Conservation (phyloP, 2,797 vertebrate genomes). For the Megalops cyprinoides region DNA sequence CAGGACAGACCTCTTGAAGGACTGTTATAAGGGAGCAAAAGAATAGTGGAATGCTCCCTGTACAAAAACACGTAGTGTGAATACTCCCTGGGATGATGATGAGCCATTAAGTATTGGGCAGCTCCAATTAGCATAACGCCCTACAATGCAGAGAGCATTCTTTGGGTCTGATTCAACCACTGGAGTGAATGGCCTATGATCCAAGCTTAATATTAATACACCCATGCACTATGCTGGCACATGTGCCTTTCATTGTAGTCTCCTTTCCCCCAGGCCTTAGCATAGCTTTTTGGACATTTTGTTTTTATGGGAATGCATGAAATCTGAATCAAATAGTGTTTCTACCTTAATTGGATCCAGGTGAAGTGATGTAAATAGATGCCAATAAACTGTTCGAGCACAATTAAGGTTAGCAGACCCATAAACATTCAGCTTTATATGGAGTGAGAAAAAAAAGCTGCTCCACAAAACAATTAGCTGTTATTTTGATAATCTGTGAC, state of each 20-base stretch:
- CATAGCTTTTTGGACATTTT: conserved; percentile 60
- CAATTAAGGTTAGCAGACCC: conserved; percentile 13
- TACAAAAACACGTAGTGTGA: conserved; percentile 24
- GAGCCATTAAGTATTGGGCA: conserved; percentile 36
- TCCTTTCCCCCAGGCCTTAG: conserved; percentile 52
- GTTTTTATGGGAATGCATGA: conserved; percentile 68
- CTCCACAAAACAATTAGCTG: conserved; percentile 45
- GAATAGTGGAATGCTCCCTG: not conserved
- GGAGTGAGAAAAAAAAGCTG: conserved; percentile 29
- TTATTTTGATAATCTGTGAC: conserved; percentile 46
- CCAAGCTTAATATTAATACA: conserved; percentile 45
- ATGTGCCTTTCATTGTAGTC: conserved; percentile 69
- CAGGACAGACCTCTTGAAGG: not conserved
- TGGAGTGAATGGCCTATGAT: conserved; percentile 32
- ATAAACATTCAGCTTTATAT: conserved; percentile 2
- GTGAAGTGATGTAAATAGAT: conserved; percentile 57
- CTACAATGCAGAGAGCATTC: conserved; percentile 40
- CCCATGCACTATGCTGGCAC: conserved; percentile 48
- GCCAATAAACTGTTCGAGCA: conserved; percentile 45
- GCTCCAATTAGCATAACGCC: conserved; percentile 33
- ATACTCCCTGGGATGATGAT: conserved; percentile 17
- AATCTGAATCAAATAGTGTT: conserved; percentile 58
- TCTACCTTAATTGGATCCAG: conserved; percentile 60
- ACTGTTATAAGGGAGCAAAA: not conserved
- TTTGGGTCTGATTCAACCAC: conserved; percentile 21